Evolutionary conservation across 1,140 invertebrate species (phyloP).

Genomic region (Aphaenogaster ashmeadi): DNA sequence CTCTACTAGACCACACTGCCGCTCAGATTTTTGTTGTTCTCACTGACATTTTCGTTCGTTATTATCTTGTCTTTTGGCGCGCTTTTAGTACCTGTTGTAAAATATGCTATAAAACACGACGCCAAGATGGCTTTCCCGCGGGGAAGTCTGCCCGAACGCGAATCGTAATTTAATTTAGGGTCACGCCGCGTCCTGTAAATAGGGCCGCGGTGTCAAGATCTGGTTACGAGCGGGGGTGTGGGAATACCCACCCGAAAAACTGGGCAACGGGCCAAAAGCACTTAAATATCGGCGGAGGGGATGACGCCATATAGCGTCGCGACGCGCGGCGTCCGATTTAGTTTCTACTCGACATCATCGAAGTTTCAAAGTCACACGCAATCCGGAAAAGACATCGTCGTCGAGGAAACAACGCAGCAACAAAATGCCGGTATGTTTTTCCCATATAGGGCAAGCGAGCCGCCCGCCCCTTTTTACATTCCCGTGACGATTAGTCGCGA

Average conservation of each 20-base stretch:
- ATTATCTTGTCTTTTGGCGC: not conserved
- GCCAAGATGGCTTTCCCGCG: not conserved
- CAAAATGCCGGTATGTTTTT: constrained; percentile 84
- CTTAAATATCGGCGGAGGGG: constrained; percentile 84
- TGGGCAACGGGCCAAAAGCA: constrained; percentile 83
- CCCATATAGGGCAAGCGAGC: too few relatives aligned
- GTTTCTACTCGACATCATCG: constrained; percentile 81
- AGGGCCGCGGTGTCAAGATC: constrained; percentile 76
- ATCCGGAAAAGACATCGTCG: constrained; percentile 35
- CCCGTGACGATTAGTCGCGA: not conserved
- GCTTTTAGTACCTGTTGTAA: not conserved
- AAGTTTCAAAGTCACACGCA: constrained; percentile 78
- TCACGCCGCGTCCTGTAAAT: constrained; percentile 59
- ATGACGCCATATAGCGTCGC: constrained; percentile 86
- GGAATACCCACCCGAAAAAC: constrained; percentile 78
- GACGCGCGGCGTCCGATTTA: constrained; percentile 84
- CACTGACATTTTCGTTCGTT: not conserved
- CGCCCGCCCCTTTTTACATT: not conserved
- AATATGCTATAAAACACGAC: not conserved
- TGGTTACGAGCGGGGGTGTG: constrained; percentile 82
- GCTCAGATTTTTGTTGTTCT: not conserved
- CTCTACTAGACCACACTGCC: too few relatives aligned
- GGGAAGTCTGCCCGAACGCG: not conserved
- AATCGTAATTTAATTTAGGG: constrained; percentile 38
- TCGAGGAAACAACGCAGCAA: constrained; percentile 56